Percentiles rank a stretch among this genome's conserved stretches.
phyloP scores from a whole-genome alignment of 2,797 vertebrate genomes.

The Mormyrops attenuatus region DNA sequence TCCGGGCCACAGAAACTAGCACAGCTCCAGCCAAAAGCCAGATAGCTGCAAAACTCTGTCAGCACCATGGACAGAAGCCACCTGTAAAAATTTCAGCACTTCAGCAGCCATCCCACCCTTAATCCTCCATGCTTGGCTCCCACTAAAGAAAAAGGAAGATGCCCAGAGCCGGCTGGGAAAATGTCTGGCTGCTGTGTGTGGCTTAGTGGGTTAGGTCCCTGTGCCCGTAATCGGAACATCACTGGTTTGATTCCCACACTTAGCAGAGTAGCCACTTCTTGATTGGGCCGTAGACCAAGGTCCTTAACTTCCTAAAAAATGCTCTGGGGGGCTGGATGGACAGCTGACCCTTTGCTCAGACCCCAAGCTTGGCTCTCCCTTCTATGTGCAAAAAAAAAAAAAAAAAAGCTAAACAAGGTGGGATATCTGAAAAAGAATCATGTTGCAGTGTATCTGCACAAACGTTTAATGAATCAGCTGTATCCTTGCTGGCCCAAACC shows the following conservation, averaged over 20 bases:
- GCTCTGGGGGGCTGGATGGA: neutral
- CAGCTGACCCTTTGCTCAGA: neutral
- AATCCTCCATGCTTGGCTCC: neutral
- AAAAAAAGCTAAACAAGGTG: neutral
- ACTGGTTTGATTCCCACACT: neutral
- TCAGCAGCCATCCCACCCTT: neutral
- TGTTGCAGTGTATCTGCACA: neutral
- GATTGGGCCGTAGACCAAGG: neutral
- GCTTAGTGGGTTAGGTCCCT: neutral
- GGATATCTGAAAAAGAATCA: neutral
- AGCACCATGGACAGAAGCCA: neutral
- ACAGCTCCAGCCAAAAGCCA: neutral
- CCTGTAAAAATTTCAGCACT: neutral
- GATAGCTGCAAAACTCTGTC: neutral
- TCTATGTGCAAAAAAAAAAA: neutral
- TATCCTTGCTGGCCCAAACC: neutral
- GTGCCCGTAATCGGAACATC: neutral
- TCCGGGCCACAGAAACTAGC: neutral
- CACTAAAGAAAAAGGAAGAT: neutral
- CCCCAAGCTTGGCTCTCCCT: neutral
- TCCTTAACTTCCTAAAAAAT: neutral
- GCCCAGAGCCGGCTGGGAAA: neutral
- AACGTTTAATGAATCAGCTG: neutral
- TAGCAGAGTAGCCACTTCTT: neutral
- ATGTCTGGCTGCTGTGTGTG: neutral